These are phyloP conservation scores for Myzus persicae DNA, from an alignment of 1,140 invertebrate genomes.

Conservation along the genomic window DNA sequence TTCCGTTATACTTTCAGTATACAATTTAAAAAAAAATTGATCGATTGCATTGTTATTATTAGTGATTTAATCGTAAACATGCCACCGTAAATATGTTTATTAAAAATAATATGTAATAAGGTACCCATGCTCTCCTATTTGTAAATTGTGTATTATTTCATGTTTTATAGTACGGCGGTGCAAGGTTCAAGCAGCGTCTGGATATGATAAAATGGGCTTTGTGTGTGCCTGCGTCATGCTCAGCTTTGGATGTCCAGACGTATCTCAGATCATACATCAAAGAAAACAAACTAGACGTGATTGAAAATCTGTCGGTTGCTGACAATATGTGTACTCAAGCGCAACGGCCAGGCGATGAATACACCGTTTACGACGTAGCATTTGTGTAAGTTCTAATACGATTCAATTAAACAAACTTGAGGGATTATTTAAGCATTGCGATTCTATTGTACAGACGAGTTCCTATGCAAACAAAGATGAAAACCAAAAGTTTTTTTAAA, in stretches of 20 bases:
- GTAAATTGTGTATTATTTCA: background rate
- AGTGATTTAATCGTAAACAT: background rate
- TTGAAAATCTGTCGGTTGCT: constrained; percentile 56
- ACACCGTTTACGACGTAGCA: constrained; percentile 61
- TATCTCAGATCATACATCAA: constrained; percentile 67
- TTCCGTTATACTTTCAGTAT: background rate
- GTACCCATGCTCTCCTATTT: background rate
- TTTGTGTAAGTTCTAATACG: constrained; percentile 59
- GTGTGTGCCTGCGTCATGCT: constrained; percentile 68
- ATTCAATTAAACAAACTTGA: background rate
- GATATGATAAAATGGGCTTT: constrained; percentile 67
- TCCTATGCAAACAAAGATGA: background rate
- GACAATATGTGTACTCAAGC: constrained; percentile 59
- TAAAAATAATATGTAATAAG: background rate
- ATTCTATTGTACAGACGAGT: background rate
- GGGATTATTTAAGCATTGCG: background rate
- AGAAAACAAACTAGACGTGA: constrained; percentile 35
- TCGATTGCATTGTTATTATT: background rate
- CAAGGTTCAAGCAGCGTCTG: constrained; percentile 60
- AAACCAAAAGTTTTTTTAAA: background rate
- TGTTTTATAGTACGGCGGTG: constrained; percentile 59
- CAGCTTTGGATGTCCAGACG: constrained; percentile 65
- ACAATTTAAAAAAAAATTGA: background rate
- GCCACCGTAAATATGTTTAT: background rate
- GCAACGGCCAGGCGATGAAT: constrained; percentile 51